Conservation (phyloP, 2,797 vertebrate genomes). For the Linurgus olivaceus region DNA sequence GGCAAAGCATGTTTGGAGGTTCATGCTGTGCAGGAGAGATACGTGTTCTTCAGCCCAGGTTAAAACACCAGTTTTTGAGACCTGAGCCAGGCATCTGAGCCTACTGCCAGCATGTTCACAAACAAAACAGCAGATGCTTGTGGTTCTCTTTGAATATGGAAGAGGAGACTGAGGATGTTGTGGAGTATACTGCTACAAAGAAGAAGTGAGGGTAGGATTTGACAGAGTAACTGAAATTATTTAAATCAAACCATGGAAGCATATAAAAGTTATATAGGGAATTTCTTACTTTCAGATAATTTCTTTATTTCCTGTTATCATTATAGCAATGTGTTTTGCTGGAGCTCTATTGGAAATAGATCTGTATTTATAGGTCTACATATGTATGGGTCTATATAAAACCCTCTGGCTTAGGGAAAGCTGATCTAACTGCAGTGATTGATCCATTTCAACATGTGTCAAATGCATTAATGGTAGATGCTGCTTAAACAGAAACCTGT, state of each 20-base stretch:
- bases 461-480: not conserved
- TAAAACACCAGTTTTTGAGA: not conserved
- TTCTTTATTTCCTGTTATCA: not conserved
- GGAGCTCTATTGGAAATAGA: not conserved
- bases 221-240: not conserved
- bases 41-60: not conserved
- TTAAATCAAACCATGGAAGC: not conserved
- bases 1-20: not conserved
- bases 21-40: not conserved
- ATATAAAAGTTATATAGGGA: not conserved
- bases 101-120: accelerated
- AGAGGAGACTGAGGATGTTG: not conserved
- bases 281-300: not conserved
- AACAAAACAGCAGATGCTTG: not conserved
- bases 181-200: not conserved
- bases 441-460: not conserved
- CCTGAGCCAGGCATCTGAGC: not conserved
- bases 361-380: not conserved
- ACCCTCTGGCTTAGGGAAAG: not conserved
- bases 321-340: not conserved
- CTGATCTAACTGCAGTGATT: not conserved
- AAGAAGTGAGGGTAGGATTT: not conserved
- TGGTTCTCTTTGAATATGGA: not conserved
- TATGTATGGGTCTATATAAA: not conserved
- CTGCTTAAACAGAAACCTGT: not conserved